Base-by-base conservation (phyloP, 2,797 vertebrate species). In the Sebastes baramenuke region DNA sequence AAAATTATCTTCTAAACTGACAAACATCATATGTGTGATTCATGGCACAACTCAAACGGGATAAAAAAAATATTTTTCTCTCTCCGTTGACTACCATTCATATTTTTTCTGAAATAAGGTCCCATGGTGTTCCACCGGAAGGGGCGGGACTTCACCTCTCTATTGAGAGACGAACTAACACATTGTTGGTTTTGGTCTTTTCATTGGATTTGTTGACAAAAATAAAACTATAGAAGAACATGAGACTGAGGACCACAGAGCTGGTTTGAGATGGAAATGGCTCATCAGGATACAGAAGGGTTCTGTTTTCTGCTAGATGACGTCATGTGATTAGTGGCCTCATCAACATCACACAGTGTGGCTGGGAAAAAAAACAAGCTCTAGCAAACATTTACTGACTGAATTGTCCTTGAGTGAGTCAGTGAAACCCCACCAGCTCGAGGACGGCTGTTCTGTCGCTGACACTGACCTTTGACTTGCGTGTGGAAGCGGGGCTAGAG, bases 401-500 rank as follows among this genome's bases (percentile, higher is more conserved):
- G 6, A 42, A 20, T 8, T 8, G 71, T 84, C 83, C 56, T 78
- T 66, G 69, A 66, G 65, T 30, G 67, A 71, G n/a, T 18, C 27
- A 27, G 32, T 29, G 61, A 27, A n/a, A 60, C 12, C 59, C 52
- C 32, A 61, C 5, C 42, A 8, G 66, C 65, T 42, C 1, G 29
- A 16, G 67, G 16, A 0, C 16, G n/a, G 20, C 18, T 70, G 58
- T 27, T 72, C 8, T 68, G 13, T 13, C 2, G 13, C 61, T 64
- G 56, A 69, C 52, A 16, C 32, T 79, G 74, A 79, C 81, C 81
- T 84, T 54, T 82, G 67, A 72, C 69, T 20, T 46, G 56, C 2
- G 9, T 12, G 29, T 65, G 8, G 29, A 49, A 46, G 27, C 22
- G 8, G 4, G 46, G 60, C 7, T 1, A 10, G 16, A 61, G 27